Conservation (phyloP, 2,797 vertebrate species). For the Amblyraja radiata region DNA sequence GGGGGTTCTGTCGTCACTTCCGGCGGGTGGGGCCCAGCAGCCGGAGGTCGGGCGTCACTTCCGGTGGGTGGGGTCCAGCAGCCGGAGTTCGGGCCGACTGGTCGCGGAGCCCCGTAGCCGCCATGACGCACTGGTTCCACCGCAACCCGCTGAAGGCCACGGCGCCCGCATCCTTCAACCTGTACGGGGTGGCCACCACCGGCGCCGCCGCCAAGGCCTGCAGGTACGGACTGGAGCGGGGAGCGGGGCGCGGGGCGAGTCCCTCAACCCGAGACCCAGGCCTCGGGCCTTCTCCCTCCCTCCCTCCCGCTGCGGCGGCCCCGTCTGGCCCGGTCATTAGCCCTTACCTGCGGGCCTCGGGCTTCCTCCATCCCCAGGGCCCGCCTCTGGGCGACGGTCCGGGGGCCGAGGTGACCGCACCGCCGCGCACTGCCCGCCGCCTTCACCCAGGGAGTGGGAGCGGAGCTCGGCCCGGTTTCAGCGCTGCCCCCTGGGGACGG, state of each 20-base stretch:
- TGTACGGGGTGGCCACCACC: constrained; percentile 82
- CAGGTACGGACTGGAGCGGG: constrained; percentile 68
- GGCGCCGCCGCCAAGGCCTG: constrained; percentile 85
- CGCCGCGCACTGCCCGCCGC: no score
- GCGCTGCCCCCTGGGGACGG: no score
- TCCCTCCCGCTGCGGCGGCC: no score
- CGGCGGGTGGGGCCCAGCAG: background rate
- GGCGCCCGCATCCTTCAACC: constrained; percentile 85
- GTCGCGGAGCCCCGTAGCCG: constrained; percentile 31
- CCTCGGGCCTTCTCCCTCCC: no score
- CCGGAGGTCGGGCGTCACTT: background rate
- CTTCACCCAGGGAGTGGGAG: no score
- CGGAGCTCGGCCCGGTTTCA: no score
- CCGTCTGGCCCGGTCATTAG: no score
- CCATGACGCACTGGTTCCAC: constrained; percentile 96
- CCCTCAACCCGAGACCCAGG: background rate
- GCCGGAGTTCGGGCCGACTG: constrained; percentile 31
- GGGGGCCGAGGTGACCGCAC: no score
- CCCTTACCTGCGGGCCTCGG: no score
- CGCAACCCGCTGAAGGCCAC: constrained; percentile 95
- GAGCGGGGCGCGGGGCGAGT: background rate
- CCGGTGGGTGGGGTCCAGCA: background rate
- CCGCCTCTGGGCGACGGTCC: no score
- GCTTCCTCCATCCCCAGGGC: no score
- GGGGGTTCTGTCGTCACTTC: no score